phyloP scores from a whole-genome alignment of 2,113 vertebrate genomes.

The Ammodytes dubius region DNA sequence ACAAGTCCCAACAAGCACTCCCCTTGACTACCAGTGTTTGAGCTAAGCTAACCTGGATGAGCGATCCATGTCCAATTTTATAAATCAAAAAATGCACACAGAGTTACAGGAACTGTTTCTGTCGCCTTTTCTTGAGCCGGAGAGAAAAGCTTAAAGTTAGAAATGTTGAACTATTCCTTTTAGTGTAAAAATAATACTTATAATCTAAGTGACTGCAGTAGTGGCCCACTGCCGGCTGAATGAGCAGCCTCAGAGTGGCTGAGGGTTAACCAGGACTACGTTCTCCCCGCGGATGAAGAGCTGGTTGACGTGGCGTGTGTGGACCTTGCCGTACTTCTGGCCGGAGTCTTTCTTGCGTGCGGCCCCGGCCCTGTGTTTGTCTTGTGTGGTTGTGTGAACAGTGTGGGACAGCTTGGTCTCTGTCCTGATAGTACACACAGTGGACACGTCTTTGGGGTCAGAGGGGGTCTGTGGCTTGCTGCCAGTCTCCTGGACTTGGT shows the following conservation, averaged over 20 bases:
- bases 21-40: too few species aligned
- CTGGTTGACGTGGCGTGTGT: slow-evolving; percentile 94
- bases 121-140: too few species aligned
- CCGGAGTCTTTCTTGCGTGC: slow-evolving; percentile 52
- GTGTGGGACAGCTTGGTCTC: slow-evolving; percentile 11
- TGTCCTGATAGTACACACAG: slow-evolving; percentile 26
- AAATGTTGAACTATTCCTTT: too few species aligned
- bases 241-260: slow-evolving; percentile 61
- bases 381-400: slow-evolving; percentile 4
- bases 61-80: too few species aligned
- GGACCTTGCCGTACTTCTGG: slow-evolving; percentile 89
- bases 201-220: neutral
- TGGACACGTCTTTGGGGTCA: neutral
- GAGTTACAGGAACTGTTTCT: too few species aligned
- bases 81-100: too few species aligned
- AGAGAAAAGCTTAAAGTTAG: too few species aligned
- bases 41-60: too few species aligned
- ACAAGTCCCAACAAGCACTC: too few species aligned
- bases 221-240: neutral
- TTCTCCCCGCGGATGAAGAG: slow-evolving; percentile 97
- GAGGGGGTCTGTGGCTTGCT: slow-evolving; percentile 46
- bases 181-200: neutral
- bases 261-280: slow-evolving; percentile 92
- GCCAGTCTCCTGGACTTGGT: neutral
- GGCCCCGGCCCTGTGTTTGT: neutral